Evolutionary conservation across 2,797 vertebrate species (phyloP).

Genomic region (Sebastes matsubarae): DNA sequence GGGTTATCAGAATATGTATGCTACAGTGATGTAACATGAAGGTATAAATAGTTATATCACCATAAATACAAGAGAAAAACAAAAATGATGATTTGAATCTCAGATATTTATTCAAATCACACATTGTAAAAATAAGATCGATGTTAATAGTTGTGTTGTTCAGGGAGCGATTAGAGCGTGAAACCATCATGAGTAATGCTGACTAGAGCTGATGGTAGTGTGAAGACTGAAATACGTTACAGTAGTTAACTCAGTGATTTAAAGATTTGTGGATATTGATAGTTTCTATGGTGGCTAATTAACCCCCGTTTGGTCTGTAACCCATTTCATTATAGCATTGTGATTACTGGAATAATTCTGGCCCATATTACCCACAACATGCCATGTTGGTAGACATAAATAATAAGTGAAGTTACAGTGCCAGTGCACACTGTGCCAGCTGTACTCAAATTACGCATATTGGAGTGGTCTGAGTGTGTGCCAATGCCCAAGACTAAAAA

Average conservation of each 20-base stretch:
- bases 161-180: too few relatives aligned
- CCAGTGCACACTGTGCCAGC: background rate
- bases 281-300: background rate
- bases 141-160: too few relatives aligned
- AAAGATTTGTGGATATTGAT: background rate
- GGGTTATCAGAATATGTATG: too few relatives aligned
- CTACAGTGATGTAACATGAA: too few relatives aligned
- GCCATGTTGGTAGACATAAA: background rate
- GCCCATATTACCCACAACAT: background rate
- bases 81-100: too few relatives aligned
- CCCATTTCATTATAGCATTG: background rate
- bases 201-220: too few relatives aligned
- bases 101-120: too few relatives aligned
- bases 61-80: background rate
- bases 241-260: background rate
- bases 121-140: too few relatives aligned
- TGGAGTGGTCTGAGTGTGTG: background rate
- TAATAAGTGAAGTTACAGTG: background rate
- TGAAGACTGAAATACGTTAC: background rate
- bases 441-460: background rate
- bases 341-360: background rate
- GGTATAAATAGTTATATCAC: background rate
- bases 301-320: background rate
- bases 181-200: too few relatives aligned
- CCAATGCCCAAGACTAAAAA: background rate